Conservation (phyloP, 2,797 vertebrate species). For the Ataeniobius toweri region DNA sequence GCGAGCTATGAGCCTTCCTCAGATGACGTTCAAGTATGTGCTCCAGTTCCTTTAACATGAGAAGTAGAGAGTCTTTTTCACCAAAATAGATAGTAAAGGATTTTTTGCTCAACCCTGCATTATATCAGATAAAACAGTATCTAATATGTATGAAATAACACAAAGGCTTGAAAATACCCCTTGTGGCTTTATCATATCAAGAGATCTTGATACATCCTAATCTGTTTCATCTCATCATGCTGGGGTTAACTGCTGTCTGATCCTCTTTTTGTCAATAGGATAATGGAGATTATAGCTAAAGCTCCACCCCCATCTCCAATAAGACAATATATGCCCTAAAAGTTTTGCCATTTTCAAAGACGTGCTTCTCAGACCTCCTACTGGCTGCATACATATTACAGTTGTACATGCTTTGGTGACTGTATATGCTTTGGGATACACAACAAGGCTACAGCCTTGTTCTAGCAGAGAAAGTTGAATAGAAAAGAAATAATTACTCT, state of each 20-base stretch:
- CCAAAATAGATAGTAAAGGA: slow-evolving; percentile 1
- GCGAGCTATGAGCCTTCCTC: slow-evolving; percentile 97
- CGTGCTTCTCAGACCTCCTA: slow-evolving; percentile 37
- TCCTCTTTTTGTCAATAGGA: slow-evolving; percentile 77
- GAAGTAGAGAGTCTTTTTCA: background rate
- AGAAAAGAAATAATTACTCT: slow-evolving; percentile 10
- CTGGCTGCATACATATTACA: slow-evolving; percentile 4
- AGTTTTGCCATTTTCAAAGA: slow-evolving; percentile 59
- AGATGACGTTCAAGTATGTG: slow-evolving; percentile 96
- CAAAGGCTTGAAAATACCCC: slow-evolving; percentile 38
- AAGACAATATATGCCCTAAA: slow-evolving; percentile 69
- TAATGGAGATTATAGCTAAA: slow-evolving; percentile 74
- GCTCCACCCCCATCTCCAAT: slow-evolving; percentile 66
- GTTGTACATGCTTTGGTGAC: slow-evolving; percentile 15
- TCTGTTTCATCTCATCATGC: slow-evolving; percentile 67
- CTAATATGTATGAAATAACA: slow-evolving; percentile 35
- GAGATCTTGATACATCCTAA: slow-evolving; percentile 58
- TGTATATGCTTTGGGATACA: background rate
- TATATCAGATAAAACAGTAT: slow-evolving; percentile 16
- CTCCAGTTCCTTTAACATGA: background rate
- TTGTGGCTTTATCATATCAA: slow-evolving; percentile 53
- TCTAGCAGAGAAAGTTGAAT: slow-evolving; percentile 17
- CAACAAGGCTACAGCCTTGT: background rate
- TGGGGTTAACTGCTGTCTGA: slow-evolving; percentile 66
- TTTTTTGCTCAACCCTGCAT: background rate